Evolutionary conservation across 2,797 vertebrate species (phyloP).

Genomic region (Gymnothorax javanicus): DNA sequence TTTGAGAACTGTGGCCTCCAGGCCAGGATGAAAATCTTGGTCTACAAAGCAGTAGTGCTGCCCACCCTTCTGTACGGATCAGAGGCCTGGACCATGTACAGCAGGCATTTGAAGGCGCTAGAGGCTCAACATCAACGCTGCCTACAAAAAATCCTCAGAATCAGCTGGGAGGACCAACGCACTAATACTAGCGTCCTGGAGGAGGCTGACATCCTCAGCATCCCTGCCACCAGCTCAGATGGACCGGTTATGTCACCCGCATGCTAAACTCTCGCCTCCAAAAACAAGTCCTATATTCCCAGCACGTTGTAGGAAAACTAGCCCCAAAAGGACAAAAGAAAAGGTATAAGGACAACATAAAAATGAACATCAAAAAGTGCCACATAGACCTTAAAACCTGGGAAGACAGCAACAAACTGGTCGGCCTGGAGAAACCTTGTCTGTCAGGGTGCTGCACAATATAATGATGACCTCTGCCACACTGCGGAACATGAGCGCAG

Average conservation of each 20-base stretch:
- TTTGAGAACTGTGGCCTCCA: no score
- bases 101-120: no score
- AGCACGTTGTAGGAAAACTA: slow-evolving; percentile 6
- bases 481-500: no score
- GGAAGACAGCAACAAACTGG: background rate
- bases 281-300: slow-evolving; percentile 30
- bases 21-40: no score
- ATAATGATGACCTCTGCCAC: no score
- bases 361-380: background rate
- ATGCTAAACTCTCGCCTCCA: background rate
- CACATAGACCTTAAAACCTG: background rate
- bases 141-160: no score
- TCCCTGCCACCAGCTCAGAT: background rate
- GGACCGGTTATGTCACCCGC: slow-evolving; percentile 10
- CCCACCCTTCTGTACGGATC: background rate
- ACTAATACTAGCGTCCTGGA: background rate
- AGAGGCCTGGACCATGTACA: no score
- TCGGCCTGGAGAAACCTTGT: no score
- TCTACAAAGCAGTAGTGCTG: no score
- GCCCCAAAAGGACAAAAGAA: slow-evolving; percentile 6
- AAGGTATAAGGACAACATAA: background rate
- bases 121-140: no score
- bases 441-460: no score
- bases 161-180: no score
- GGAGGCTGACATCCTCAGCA: background rate